Percentiles rank a stretch among this genome's conserved stretches.
phyloP scores from a whole-genome alignment of 2,888 invertebrate genomes.

The Cheilosia pagana region DNA sequence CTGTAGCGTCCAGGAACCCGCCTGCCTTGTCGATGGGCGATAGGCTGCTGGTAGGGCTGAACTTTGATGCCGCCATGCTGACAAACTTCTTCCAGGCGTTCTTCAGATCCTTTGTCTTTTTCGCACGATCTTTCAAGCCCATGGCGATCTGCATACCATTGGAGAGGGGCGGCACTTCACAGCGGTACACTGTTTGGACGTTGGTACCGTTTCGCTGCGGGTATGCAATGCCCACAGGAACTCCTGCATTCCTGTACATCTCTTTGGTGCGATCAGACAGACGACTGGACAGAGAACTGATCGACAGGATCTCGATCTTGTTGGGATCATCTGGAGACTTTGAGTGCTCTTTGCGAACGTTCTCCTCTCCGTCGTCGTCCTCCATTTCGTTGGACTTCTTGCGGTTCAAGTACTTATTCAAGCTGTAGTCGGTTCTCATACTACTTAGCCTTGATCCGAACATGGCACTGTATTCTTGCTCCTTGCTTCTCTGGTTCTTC shows the following conservation, averaged over 20 bases:
- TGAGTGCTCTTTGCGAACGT: slow-evolving; percentile 34
- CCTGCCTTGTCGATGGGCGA: slow-evolving; percentile 78
- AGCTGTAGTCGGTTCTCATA: slow-evolving; percentile 81
- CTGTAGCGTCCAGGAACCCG: slow-evolving; percentile 78
- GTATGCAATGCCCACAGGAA: slow-evolving; percentile 82
- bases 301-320: slow-evolving; percentile 81
- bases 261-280: slow-evolving; percentile 82
- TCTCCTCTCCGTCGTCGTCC: slow-evolving; percentile 65
- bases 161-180: slow-evolving; percentile 82
- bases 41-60: slow-evolving; percentile 82
- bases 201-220: slow-evolving; percentile 80
- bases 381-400: slow-evolving; percentile 78
- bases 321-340: slow-evolving; percentile 78
- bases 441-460: slow-evolving; percentile 81
- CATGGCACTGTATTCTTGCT: slow-evolving; percentile 78
- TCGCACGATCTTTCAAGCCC: slow-evolving; percentile 83
- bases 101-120: slow-evolving; percentile 83
- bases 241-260: slow-evolving; percentile 82
- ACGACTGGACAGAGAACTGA: slow-evolving; percentile 82
- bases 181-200: slow-evolving; percentile 82
- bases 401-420: slow-evolving; percentile 81
- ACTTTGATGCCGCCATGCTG: slow-evolving; percentile 83
- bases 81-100: slow-evolving; percentile 84
- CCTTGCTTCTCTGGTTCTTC: slow-evolving; percentile 50
- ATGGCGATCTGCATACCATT: slow-evolving; percentile 84